phyloP scores from a whole-genome alignment of 1,140 invertebrate species.

The Drosophila bocqueti region DNA sequence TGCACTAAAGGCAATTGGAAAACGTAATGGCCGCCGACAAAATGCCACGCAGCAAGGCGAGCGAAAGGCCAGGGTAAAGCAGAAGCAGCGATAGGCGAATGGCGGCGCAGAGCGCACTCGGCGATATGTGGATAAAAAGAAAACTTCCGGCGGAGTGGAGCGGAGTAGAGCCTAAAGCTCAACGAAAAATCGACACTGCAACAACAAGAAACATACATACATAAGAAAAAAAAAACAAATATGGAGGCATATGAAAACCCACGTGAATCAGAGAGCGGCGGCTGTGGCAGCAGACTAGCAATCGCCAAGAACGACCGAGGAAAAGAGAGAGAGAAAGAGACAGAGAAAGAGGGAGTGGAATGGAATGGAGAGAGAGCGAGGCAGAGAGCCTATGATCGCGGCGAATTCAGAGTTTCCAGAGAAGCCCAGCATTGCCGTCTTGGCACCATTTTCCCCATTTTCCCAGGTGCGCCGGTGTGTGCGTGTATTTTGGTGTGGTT shows the following conservation, averaged over 20 bases:
- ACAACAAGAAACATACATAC: constrained; percentile 24
- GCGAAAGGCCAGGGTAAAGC: constrained; percentile 49
- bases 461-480: constrained; percentile 55
- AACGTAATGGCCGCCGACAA: constrained; percentile 80
- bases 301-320: constrained; percentile 55
- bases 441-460: constrained; percentile 50
- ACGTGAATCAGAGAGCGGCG: constrained; percentile 74
- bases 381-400: constrained; percentile 60
- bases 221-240: constrained; percentile 26
- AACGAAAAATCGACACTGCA: constrained; percentile 58
- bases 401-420: constrained; percentile 75
- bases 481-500: constrained; percentile 24
- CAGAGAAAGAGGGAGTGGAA: constrained; percentile 38
- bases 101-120: constrained; percentile 34
- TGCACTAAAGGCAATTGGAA: constrained; percentile 73
- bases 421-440: constrained; percentile 43
- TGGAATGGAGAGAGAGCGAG: constrained; percentile 28
- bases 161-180: constrained; percentile 41
- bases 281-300: constrained; percentile 28
- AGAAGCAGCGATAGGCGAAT: constrained; percentile 66
- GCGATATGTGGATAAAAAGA: constrained; percentile 76
- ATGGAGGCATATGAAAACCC: constrained; percentile 62
- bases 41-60: constrained; percentile 68
- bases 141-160: constrained; percentile 73
- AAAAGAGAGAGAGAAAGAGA: constrained; percentile 16